A percentile compares a stretch with the other conserved stretches of the same genome.
Conservation (phyloP, 2,113 vertebrate species). For the Oceanites oceanicus region DNA sequence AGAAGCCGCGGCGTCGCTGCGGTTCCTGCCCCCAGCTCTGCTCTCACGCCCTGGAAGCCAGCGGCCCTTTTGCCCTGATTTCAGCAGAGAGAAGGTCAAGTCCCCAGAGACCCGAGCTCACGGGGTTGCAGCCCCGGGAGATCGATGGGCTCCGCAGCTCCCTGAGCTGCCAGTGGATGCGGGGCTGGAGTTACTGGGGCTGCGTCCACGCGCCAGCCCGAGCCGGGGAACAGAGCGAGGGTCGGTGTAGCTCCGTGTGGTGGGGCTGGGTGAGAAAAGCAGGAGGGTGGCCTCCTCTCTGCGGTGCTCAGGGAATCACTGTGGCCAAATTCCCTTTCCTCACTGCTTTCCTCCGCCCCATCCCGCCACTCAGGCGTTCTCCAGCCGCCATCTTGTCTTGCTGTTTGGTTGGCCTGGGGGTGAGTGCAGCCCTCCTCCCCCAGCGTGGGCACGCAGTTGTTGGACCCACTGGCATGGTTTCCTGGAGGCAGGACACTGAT, state of each 20-base stretch:
- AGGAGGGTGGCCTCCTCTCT: not conserved
- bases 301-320: not conserved
- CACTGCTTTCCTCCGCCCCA: not conserved
- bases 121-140: not conserved
- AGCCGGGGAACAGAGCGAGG: no score
- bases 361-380: not conserved
- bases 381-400: not conserved
- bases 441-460: accelerated
- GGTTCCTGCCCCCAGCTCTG: not conserved
- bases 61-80: not conserved
- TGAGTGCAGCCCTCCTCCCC: not conserved
- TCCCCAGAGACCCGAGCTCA: not conserved
- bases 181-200: not conserved
- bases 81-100: not conserved
- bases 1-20: accelerated
- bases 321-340: not conserved
- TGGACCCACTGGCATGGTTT: accelerated
- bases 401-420: not conserved
- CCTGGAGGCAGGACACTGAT: not conserved
- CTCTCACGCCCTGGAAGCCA: not conserved
- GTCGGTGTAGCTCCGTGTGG: accelerated
- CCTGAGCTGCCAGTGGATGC: accelerated
- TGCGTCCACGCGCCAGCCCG: no score
- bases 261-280: no score
- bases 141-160: not conserved